These are phyloP conservation scores for Pachymerium ferrugineum DNA, from an alignment of 2,888 invertebrate species.

Conservation along the genomic window DNA sequence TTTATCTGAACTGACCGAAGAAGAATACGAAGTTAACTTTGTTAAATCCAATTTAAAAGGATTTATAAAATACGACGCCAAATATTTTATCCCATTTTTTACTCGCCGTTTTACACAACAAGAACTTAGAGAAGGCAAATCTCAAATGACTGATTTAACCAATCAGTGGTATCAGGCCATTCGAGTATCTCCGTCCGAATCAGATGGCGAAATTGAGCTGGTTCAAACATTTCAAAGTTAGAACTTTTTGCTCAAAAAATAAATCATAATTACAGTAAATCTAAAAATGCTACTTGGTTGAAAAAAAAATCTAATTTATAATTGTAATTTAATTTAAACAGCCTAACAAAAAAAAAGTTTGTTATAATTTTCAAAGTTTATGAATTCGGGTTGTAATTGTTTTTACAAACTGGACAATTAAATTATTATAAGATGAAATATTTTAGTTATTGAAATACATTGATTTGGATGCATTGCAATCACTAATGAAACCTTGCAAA, in stretches of 20 bases:
- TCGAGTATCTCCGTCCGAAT: slow-evolving; percentile 64
- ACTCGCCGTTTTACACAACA: slow-evolving; percentile 92
- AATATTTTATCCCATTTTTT: slow-evolving; percentile 93
- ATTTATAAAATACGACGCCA: slow-evolving; percentile 84
- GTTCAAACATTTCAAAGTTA: not conserved
- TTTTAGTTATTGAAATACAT: too few species aligned
- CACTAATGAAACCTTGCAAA: too few species aligned
- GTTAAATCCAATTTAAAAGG: slow-evolving; percentile 63
- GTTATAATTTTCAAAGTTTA: not conserved
- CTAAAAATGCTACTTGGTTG: too few species aligned
- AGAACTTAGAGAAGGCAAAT: slow-evolving; percentile 91
- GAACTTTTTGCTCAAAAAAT: not conserved
- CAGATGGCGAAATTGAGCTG: slow-evolving; percentile 37
- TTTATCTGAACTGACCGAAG: slow-evolving; percentile 80
- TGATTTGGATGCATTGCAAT: too few species aligned
- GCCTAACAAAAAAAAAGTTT: not conserved
- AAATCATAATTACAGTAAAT: not conserved
- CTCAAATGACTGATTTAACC: slow-evolving; percentile 91
- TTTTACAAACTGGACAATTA: not conserved
- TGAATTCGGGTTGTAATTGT: not conserved
- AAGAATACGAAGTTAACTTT: slow-evolving; percentile 83
- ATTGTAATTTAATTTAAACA: too few species aligned
- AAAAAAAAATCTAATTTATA: too few species aligned
- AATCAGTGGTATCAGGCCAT: slow-evolving; percentile 98
- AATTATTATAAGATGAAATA: not conserved